phyloP scores from a whole-genome alignment of 1,140 invertebrate genomes.

The Megalonaias nervosa region DNA sequence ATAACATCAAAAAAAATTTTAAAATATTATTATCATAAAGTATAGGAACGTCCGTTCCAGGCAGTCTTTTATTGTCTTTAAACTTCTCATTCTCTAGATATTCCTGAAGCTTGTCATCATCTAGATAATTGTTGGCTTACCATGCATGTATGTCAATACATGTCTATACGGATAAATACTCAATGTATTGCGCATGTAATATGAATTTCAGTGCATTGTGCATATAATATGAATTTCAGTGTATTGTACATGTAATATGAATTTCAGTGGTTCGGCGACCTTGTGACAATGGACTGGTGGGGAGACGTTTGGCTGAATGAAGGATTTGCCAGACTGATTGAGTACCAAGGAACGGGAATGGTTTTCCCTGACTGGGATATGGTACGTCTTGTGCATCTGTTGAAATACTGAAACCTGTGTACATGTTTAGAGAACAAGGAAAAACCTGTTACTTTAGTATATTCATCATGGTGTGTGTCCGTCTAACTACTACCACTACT shows the following conservation, averaged over 20 bases:
- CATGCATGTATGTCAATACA: too few species aligned
- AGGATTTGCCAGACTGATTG: constrained; percentile 87
- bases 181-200: too few species aligned
- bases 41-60: too few species aligned
- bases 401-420: neutral
- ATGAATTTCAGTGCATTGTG: too few species aligned
- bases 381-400: constrained; percentile 42
- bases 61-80: too few species aligned
- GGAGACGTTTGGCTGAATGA: constrained; percentile 92
- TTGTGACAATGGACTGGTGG: constrained; percentile 91
- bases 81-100: too few species aligned
- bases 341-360: constrained; percentile 77
- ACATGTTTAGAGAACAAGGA: neutral
- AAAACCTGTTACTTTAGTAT: neutral
- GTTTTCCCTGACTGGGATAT: constrained; percentile 87
- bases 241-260: neutral
- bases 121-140: too few species aligned
- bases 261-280: constrained; percentile 87
- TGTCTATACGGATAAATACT: too few species aligned
- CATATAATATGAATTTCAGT: neutral
- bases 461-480: neutral
- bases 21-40: too few species aligned
- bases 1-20: too few species aligned
- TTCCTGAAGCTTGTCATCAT: too few species aligned
- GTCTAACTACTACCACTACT: neutral